These are phyloP conservation scores for Numenius arquata DNA, from an alignment of 2,113 vertebrate species.

Conservation along the genomic window DNA sequence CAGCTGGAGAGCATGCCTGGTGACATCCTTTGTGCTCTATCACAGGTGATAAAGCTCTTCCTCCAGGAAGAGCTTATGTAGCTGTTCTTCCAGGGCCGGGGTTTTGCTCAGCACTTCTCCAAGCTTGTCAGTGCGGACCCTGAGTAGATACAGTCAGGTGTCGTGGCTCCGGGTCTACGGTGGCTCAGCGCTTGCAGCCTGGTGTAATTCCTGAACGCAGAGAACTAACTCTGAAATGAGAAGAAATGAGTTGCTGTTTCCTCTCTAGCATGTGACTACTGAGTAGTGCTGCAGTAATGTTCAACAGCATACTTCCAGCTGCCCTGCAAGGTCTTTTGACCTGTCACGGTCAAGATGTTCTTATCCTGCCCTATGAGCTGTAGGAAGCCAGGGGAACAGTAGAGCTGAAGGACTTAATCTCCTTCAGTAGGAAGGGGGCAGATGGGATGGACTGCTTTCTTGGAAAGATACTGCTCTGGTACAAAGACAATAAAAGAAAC, in stretches of 20 bases:
- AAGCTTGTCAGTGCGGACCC: neutral
- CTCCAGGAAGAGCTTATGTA: neutral
- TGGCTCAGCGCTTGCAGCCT: neutral
- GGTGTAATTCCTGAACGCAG: neutral
- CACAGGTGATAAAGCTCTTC: neutral
- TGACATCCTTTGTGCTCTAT: neutral
- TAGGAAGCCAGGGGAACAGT: neutral
- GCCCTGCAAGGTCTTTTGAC: neutral
- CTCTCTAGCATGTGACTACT: neutral
- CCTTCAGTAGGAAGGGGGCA: neutral
- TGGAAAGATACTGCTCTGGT: neutral
- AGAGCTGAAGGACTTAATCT: neutral
- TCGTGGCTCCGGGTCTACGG: neutral
- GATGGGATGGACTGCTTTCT: neutral
- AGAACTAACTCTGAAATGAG: neutral
- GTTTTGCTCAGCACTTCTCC: neutral
- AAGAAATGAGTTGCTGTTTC: neutral
- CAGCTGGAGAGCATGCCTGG: neutral
- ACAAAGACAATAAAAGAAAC: neutral
- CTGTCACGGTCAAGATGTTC: neutral
- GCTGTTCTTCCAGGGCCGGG: neutral
- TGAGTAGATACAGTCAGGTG: neutral
- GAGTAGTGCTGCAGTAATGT: neutral
- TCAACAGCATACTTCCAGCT: neutral
- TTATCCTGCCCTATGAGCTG: neutral